Evolutionary conservation across 2,797 vertebrate species (phyloP), one percentile per base, ranked within the genome.

Genomic region (Myoxocephalus aenaeus): DNA sequence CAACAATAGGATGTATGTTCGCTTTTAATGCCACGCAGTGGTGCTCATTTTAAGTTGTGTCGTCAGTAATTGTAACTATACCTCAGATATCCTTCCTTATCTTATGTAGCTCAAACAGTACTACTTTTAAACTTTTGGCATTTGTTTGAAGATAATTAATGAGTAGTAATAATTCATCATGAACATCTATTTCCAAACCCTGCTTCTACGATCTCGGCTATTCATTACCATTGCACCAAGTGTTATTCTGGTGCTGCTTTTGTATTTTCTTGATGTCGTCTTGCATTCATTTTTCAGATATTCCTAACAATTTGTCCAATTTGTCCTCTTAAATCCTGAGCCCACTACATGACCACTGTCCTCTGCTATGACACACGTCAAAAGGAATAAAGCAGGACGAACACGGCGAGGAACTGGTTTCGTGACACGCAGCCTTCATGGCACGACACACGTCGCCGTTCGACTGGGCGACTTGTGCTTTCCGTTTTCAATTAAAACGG

Each of bases 351-450:
- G 53, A 27, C 53, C 25, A 14, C 53, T 53, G 34, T 59, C n/a
- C 57, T 68, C 56, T 70, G 42, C 9, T 69, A 18, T 27, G 46
- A 46, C 46, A 65, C 36, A 32, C 8, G 62, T 68, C 22, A 0
- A 14, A 54, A 69, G 51, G 25, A 53, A 79, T 64, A 70, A 54
- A 73, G 42, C 59, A 56, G 59, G 79, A 54, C 4, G 5, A 15
- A 54, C 50, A 57, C 14, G 11, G 46, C 36, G 74, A 65, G 50
- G 22, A 77, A 71, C 65, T 69, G 48, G 1, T n/a, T 61, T 20
- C 32, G 14, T 50, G 15, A n/a, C 32, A 27, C 56, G 48, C 22
- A 70, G 25, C 5, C 50, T 48, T 36, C 25, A 73, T 36, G 29
- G 57, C 34, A 58, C 58, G 22, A 61, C 13, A n/a, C 34, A 2